Evolutionary conservation across 1,140 invertebrate genomes (phyloP).

Genomic region (Muscidifurax raptorellus): DNA sequence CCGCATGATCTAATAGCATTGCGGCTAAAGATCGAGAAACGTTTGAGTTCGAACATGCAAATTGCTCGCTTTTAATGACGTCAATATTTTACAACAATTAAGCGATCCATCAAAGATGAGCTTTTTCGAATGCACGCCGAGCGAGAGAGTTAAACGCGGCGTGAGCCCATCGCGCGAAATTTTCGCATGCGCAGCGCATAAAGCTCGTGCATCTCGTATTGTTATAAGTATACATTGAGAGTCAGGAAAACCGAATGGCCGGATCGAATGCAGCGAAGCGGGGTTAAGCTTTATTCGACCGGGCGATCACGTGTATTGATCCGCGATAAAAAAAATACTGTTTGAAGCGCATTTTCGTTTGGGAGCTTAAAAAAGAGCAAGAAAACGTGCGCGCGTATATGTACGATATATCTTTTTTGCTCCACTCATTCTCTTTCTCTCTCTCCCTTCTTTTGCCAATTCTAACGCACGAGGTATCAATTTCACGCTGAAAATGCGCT

Average conservation of each 20-base stretch:
- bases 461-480: slow-evolving; percentile 22
- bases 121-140: not conserved
- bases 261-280: slow-evolving; percentile 12
- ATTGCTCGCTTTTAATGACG: no score
- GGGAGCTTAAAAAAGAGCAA: not conserved
- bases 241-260: not conserved
- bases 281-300: not conserved
- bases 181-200: not conserved
- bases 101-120: not conserved
- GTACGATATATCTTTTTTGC: not conserved
- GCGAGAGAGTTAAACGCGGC: not conserved
- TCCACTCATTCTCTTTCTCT: no score
- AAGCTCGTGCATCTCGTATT: not conserved
- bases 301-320: not conserved
- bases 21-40: no score
- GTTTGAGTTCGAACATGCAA: no score
- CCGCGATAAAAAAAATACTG: not conserved
- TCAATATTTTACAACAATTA: not conserved
- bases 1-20: no score
- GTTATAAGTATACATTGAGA: slow-evolving; percentile 28
- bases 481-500: slow-evolving; percentile 9
- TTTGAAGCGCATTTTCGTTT: not conserved
- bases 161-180: not conserved
- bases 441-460: not conserved
- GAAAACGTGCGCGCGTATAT: not conserved